A percentile compares a stretch with the other conserved stretches of the same genome.
Evolutionary conservation across 2,113 vertebrate genomes (phyloP).

Genomic region (Leucoraja erinaceus): DNA sequence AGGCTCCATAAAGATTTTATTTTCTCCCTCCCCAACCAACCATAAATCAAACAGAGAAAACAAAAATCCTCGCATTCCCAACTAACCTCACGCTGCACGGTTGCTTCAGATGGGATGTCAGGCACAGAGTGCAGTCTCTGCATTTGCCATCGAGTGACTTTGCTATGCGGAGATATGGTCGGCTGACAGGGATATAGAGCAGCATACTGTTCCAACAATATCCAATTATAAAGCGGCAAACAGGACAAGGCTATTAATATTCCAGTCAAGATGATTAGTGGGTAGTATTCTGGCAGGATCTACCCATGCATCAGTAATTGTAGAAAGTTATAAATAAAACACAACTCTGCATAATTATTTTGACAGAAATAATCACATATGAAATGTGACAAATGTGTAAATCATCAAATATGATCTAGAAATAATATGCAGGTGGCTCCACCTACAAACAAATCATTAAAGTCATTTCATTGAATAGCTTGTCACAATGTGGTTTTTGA

Average conservation of each 20-base stretch:
- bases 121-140: neutral
- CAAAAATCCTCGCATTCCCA: neutral
- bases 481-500: neutral
- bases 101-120: neutral
- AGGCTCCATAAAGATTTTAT: neutral
- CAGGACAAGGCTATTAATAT: constrained; percentile 13
- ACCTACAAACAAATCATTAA: neutral
- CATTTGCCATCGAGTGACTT: no score
- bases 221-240: neutral
- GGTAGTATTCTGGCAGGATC: neutral
- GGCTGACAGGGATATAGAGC: neutral
- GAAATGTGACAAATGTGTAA: constrained; percentile 30
- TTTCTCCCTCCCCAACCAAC: neutral
- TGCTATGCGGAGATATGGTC: neutral
- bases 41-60: neutral
- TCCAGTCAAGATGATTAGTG: constrained; percentile 32
- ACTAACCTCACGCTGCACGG: neutral
- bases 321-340: constrained; percentile 28
- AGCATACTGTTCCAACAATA: constrained; percentile 26
- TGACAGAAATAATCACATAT: constrained; percentile 12
- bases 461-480: neutral
- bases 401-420: neutral
- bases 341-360: constrained; percentile 24
- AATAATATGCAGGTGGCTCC: neutral
- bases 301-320: neutral